Evolutionary conservation across 2,797 vertebrate species (phyloP), one percentile per base, ranked within the genome.

Genomic region (Gobio occitaniae): DNA sequence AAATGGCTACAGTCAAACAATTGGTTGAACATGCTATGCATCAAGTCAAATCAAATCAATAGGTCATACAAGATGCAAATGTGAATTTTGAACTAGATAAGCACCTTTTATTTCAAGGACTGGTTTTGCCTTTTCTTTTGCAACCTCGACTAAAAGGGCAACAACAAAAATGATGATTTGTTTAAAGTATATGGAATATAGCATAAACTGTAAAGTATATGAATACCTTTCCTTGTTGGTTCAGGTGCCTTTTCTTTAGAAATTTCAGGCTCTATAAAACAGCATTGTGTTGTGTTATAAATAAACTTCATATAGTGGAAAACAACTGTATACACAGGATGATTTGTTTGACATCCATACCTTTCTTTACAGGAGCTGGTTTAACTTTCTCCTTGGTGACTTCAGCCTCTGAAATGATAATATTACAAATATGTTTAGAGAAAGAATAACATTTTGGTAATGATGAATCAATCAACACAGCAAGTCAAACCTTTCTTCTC

Each of bases 401-500:
- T 83, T 80, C 61, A 69, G 71, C 21, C 61, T 85, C 83, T 87
- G 65, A 52, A 66, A 79, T n/a, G 6, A n/a, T 2, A 10, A 61
- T 25, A 0, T 65, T 7, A 72, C 6, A 50, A 25, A 75, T 61
- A 32, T 44, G 41, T 59, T 71, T n/a, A 44, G 2, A 80, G 21
- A 71, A 44, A 44, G 8, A 44, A 44, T 2, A 44, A 9, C 8
- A 44, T 44, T 9, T 44, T 9, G 41, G 41, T 44, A 44, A 44
- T 44, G 41, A 44, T 44, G 41, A 44, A 44, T 44, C 41, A 44
- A 44, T 44, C 41, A 44, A 44, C 8, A 47, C 8, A 56, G n/a
- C 29, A 61, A 69, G 41, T 32, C 66, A 72, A 81, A 82, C 84
- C 84, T 86, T 82, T 82, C 71, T 59, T 47, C 25, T n/a, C 10